phyloP scores from a whole-genome alignment of 2,797 vertebrate genomes.

The Characodon lateralis region DNA sequence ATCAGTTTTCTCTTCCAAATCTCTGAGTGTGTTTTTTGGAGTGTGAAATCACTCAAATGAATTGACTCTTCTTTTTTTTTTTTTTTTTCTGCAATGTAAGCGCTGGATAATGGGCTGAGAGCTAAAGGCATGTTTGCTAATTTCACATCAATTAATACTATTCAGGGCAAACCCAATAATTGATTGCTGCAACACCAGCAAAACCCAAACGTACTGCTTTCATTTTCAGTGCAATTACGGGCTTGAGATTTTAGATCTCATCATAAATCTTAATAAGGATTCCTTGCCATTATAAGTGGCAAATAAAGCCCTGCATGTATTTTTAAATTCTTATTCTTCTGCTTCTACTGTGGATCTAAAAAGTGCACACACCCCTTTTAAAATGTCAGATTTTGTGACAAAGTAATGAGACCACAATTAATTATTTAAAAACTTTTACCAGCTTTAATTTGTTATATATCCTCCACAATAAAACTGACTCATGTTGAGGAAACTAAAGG shows the following conservation, averaged over 20 bases:
- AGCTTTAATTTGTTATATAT: background rate
- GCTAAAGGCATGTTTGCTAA: conserved; percentile 72
- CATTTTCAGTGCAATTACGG: conserved; percentile 63
- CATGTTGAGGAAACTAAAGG: background rate
- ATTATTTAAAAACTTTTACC: background rate
- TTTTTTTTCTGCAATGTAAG: conserved; percentile 71
- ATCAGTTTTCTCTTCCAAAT: conserved; percentile 56
- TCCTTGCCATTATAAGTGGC: conserved; percentile 41
- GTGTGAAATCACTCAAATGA: conserved; percentile 71
- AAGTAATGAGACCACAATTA: conserved; percentile 8
- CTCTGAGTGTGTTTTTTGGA: conserved; percentile 65
- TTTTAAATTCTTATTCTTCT: conserved; percentile 23
- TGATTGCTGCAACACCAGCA: conserved; percentile 68
- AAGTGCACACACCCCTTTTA: background rate
- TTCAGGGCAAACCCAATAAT: conserved; percentile 70
- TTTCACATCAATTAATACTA: conserved; percentile 78
- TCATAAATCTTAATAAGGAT: conserved; percentile 66
- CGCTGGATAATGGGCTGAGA: conserved; percentile 70
- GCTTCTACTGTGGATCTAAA: background rate
- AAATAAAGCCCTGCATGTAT: conserved; percentile 37
- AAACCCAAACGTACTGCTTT: conserved; percentile 65
- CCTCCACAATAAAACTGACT: background rate
- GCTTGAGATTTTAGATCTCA: conserved; percentile 48
- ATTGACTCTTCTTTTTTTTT: conserved; percentile 42
- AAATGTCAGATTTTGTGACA: background rate